These are phyloP conservation scores for Acleris emargana DNA, from an alignment of 2,888 invertebrate species.

Conservation along the genomic window DNA sequence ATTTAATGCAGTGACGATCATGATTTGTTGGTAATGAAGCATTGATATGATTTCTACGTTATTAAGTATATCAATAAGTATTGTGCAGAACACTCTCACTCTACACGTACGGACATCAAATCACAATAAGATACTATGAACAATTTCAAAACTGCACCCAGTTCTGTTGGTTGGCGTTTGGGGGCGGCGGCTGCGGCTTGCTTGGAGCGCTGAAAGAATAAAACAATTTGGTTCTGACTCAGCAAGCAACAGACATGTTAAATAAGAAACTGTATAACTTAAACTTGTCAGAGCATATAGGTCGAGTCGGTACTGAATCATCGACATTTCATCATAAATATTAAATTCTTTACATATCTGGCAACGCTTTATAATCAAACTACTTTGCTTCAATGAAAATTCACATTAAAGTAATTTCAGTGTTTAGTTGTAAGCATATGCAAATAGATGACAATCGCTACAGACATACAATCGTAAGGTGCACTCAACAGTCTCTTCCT, in stretches of 20 bases:
- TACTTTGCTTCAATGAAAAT: too few species aligned
- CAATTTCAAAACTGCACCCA: conserved; percentile 77
- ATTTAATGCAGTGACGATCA: conserved; percentile 16
- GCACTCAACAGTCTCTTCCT: too few species aligned
- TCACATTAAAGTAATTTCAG: too few species aligned
- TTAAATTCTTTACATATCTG: too few species aligned
- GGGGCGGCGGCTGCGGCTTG: conserved; percentile 66
- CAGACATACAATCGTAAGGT: too few species aligned
- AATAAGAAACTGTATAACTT: too few species aligned
- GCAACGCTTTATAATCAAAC: too few species aligned
- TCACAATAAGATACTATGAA: conserved; percentile 53
- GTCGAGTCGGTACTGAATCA: too few species aligned
- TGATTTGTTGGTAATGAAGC: conserved; percentile 37
- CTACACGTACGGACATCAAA: conserved; percentile 57
- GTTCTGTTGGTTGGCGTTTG: conserved; percentile 74
- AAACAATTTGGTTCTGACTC: conserved; percentile 9
- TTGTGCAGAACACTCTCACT: conserved; percentile 64
- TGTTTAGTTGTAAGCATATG: too few species aligned
- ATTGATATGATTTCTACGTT: conserved; percentile 53
- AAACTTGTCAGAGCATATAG: too few species aligned
- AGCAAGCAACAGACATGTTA: neutral
- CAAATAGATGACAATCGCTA: too few species aligned
- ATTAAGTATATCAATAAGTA: conserved; percentile 75
- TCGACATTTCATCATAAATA: too few species aligned
- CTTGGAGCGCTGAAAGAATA: conserved; percentile 58